Evolutionary conservation across 1,140 invertebrate species (phyloP), one percentile per base, ranked within the genome.

Genomic region (Trichonephila inaurata): DNA sequence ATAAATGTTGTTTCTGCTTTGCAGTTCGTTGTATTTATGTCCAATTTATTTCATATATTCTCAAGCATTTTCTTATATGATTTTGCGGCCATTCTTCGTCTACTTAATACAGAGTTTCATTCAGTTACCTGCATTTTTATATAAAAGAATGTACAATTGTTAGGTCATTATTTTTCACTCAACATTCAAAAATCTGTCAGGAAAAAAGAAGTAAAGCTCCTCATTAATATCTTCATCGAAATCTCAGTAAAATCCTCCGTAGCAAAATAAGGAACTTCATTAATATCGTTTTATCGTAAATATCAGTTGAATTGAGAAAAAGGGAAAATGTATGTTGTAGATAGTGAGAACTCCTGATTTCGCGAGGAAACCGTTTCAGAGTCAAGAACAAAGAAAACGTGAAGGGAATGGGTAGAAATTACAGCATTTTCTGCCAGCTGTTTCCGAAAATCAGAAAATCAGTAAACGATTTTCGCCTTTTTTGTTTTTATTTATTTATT

Each of bases 401-500:
- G 72, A 8, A n/a, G n/a, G n/a, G 14, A 28, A 4, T 72, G 69
- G 28, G 18, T 14, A n/a, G 28, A 28, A 77, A 77, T 40, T 40
- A 6, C 6, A 1, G 28, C n/a, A n/a, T 40, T 77, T 40, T 77
- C 10, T 19, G 14, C 16, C 72, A 77, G 6, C 69, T 77, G 28
- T 40, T 77, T 40, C n/a, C 28, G 18, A 12, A 77, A 40, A 40
- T 77, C 72, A 19, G 28, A 16, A 18, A 40, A 77, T 77, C 72
- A 77, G 28, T 28, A 77, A 33, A 77, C 28, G 72, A 77, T 77
- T 40, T 18, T 6, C 72, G 4, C 3, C 0, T n/a, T n/a, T 28
- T 28, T 72, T 72, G 24, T 72, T 28, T 77, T 77, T 77, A 77
- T 77, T 77, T 40, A 14, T 77, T 77, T 77, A 77, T 33, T 40